Base-by-base conservation (phyloP, 2,113 vertebrate genomes). In the Tyrannus savana region DNA sequence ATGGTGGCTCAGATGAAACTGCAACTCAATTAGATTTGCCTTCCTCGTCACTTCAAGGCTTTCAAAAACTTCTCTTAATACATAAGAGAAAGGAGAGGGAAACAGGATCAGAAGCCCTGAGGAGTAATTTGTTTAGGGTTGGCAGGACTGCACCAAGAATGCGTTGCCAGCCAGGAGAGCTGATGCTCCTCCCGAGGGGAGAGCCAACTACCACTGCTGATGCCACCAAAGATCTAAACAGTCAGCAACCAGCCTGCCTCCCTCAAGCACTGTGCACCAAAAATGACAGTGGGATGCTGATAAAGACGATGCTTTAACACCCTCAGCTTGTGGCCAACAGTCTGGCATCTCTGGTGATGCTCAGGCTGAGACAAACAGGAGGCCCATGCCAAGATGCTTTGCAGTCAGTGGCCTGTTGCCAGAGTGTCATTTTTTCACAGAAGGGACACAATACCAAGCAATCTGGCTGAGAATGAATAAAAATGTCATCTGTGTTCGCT, bases 381-480 rank as follows among this genome's bases (percentile, higher is more conserved):
- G 41, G 44, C 79, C 80, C 68, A 89, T 67, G 97, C 95, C 97
- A 97, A 97, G 85, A 37, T 80, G 87, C 93, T 96, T 76, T 89
- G 89, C 93, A 96, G 85, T 90, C 91, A 73, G 89, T 96, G 96
- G 97, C 96, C 77, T 90, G 81, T 41, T 96, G 97, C 95, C 97
- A 97, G 87, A 49, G 89, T 95, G 93, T 93, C 97, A 75, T 97
- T 97, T 97, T 96, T 96, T 95, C 91, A 95, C 74, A 93, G 71
- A 92, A 94, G 93, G 90, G 94, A 96, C 87, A 96, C 89, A 97
- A 96, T 96, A 97, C 83, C 79, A 78, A 92, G 90, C 84, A 95
- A 80, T 94, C 92, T 96, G 91, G 93, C 92, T 95, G 85, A 86
- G 95, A 87, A 94, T 96, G 90, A 97, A 97, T 97, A 96, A 97